Percentiles rank a stretch among this genome's conserved stretches.
These are phyloP conservation scores for Melinaea menophilus DNA, from an alignment of 2,888 invertebrate species.

Conservation along the genomic window DNA sequence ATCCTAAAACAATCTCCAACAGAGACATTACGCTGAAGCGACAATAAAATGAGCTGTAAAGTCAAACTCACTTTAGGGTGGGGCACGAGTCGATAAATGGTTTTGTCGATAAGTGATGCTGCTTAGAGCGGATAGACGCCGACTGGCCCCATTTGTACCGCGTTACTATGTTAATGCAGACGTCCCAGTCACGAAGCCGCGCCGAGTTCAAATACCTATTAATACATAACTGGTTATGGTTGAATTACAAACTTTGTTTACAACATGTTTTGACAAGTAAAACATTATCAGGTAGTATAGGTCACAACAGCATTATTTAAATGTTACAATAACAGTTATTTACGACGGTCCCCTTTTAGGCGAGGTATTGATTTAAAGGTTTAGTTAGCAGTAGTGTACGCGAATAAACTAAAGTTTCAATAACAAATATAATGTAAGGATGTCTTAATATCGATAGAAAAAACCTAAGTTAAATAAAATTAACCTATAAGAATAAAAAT, in stretches of 20 bases:
- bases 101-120: constrained; percentile 37
- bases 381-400: too few relatives aligned
- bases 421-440: too few relatives aligned
- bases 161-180: constrained; percentile 55
- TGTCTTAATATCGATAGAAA: too few relatives aligned
- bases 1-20: constrained; percentile 31
- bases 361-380: too few relatives aligned
- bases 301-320: constrained; percentile 14
- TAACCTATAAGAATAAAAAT: too few relatives aligned
- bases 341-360: too few relatives aligned
- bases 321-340: neutral
- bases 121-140: constrained; percentile 38
- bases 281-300: constrained; percentile 21
- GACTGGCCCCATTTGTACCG: constrained; percentile 45
- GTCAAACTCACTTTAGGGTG: constrained; percentile 34
- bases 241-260: constrained; percentile 45
- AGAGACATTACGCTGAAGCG: constrained; percentile 41
- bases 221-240: constrained; percentile 31
- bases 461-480: too few relatives aligned
- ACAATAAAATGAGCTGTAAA: constrained; percentile 51
- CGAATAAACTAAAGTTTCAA: too few relatives aligned
- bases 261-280: constrained; percentile 45
- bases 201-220: constrained; percentile 25
- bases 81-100: constrained; percentile 33
- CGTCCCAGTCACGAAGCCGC: constrained; percentile 41